phyloP scores from a whole-genome alignment of 2,797 vertebrate species.

The Okamejei kenojei region DNA sequence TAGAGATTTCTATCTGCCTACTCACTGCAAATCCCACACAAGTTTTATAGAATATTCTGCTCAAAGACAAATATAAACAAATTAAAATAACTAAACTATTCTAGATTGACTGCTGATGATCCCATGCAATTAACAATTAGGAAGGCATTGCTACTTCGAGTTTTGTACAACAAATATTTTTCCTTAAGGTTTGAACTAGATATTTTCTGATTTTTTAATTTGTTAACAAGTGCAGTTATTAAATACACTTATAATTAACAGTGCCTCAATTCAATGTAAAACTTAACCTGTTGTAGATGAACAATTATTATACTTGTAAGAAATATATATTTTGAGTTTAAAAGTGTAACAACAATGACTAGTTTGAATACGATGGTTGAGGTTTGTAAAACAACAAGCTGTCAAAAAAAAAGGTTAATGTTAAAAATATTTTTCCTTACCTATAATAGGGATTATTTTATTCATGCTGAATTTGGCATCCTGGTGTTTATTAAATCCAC shows the following conservation, averaged over 20 bases:
- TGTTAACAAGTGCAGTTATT: not conserved
- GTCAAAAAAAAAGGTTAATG: not conserved
- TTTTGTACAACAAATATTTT: not conserved
- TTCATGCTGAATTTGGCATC: constrained; percentile 1
- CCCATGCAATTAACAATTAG: not conserved
- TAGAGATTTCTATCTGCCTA: not conserved
- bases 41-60: not conserved
- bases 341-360: not conserved
- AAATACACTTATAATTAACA: not conserved
- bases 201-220: constrained; percentile 4
- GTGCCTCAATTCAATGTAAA: not conserved
- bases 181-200: not conserved
- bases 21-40: not conserved
- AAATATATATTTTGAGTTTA: not conserved
- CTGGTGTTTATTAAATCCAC: constrained; percentile 18
- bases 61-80: not conserved
- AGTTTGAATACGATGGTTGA: not conserved
- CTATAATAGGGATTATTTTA: not conserved
- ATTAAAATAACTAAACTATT: not conserved
- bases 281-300: not conserved
- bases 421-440: constrained; percentile 21
- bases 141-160: not conserved
- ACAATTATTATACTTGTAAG: not conserved
- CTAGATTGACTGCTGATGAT: not conserved
- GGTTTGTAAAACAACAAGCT: not conserved